A percentile compares a stretch with the other conserved stretches of the same genome.
Conservation (phyloP, 2,113 vertebrate species). For the Thalassarche chlororhynchos region DNA sequence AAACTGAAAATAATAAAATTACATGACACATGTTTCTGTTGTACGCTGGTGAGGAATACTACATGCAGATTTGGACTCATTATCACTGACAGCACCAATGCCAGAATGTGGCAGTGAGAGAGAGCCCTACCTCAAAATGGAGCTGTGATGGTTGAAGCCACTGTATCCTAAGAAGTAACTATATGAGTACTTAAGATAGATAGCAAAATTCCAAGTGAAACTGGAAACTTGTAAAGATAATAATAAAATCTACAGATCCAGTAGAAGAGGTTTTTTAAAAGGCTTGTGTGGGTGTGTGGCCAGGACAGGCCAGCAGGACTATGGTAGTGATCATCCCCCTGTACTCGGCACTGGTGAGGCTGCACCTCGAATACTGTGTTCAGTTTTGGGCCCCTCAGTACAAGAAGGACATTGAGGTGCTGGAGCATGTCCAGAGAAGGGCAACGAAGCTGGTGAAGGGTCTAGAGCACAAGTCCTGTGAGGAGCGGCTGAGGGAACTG, state of each 20-base stretch:
- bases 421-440: neutral
- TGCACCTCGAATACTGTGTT: rapidly evolving
- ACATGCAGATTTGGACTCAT: neutral
- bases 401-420: neutral
- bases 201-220: neutral
- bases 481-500: rapidly evolving
- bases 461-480: neutral
- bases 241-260: neutral
- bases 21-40: neutral
- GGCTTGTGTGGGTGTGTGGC: rapidly evolving
- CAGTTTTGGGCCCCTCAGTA: neutral
- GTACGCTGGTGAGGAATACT: neutral
- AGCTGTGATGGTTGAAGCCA: neutral
- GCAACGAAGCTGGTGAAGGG: rapidly evolving
- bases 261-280: neutral
- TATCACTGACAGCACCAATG: neutral
- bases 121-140: neutral
- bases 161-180: neutral
- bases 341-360: neutral
- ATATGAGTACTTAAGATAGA: neutral
- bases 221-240: neutral
- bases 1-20: neutral
- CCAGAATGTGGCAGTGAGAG: neutral
- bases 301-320: neutral
- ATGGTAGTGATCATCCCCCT: neutral